Base-by-base conservation (phyloP, 1,140 invertebrate genomes). In the Gonioctena quinquepunctata region DNA sequence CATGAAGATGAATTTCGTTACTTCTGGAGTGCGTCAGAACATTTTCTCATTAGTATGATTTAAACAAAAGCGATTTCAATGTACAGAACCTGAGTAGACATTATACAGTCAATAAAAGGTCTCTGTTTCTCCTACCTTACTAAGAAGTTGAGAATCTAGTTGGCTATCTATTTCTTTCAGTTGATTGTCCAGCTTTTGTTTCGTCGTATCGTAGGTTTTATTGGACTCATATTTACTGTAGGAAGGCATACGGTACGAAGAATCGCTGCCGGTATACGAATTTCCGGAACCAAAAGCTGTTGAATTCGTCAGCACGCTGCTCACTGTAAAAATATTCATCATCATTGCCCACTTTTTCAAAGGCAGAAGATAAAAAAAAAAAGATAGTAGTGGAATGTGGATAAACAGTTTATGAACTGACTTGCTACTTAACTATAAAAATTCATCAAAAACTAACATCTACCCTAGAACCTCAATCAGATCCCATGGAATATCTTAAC, bases 81-180 rank as follows among this genome's bases (percentile, higher is more conserved):
- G 54, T 63, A 21, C 19, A 62, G 22, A 1, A 60, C 69, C 68
- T 52, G n/a, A n/a, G n/a, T n/a, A n/a, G 63, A n/a, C n/a, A n/a
- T 33, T 54, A 63, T 56, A 66, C 74, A 79, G 70, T 81, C 79
- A 83, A 77, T 82, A 83, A 73, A 83, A 83, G n/a, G 82, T 82
- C 74, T 83, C 81, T 49, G 79, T 79, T 72, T 81, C 81, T 80
- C 86, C 84, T 89, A 92, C 90, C 89, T 91, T 91, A 84, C 88
- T 90, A 72, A 90, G 85, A 65, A 91, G 85, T 76, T 88, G 86
- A 50, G 85, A 87, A 74, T 86, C 83, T 59, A 88, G 77, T 72
- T 91, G 90, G 68, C 88, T 89, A 78, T 94, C 92, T 70, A 94
- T 87, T 83, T 93, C 91, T 84, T 93, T 93, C 65, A 94, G 83